phyloP scores from a whole-genome alignment of 1,140 invertebrate species.

The Homarus americanus region DNA sequence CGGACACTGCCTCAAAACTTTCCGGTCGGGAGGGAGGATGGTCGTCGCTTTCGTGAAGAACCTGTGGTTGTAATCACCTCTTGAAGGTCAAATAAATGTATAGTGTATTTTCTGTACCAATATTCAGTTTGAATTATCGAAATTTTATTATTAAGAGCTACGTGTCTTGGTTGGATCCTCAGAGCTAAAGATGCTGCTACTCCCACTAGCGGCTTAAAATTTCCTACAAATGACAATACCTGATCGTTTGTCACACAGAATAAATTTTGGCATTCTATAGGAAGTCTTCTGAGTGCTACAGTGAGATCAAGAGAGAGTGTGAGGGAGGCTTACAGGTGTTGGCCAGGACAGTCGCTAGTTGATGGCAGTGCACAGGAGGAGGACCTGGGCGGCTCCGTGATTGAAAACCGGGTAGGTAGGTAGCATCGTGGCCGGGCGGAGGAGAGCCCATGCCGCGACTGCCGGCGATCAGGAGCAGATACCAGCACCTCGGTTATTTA shows the following conservation, averaged over 20 bases:
- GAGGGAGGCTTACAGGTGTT: background rate
- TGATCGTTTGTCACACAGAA: no score
- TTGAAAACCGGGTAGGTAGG: slow-evolving; percentile 46
- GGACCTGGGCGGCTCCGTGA: slow-evolving; percentile 52
- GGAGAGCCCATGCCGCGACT: slow-evolving; percentile 56
- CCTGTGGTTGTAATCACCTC: no score
- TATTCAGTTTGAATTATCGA: no score
- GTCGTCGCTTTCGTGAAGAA: no score
- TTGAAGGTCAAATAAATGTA: no score
- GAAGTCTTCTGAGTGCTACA: background rate
- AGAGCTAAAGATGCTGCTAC: no score
- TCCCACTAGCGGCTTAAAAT: background rate
- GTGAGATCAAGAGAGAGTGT: background rate
- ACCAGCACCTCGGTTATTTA: slow-evolving; percentile 71
- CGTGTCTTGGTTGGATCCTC: no score
- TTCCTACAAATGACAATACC: no score
- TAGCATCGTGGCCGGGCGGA: slow-evolving; percentile 21
- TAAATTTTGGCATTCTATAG: background rate
- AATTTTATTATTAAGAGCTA: no score
- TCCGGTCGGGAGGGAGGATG: background rate
- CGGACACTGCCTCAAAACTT: slow-evolving; percentile 28
- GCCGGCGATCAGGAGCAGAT: slow-evolving; percentile 69
- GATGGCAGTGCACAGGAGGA: background rate
- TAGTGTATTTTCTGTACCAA: no score
- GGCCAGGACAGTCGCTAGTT: background rate